Conservation (phyloP, 2,797 vertebrate genomes). For the Coranthus polyacanthus region DNA sequence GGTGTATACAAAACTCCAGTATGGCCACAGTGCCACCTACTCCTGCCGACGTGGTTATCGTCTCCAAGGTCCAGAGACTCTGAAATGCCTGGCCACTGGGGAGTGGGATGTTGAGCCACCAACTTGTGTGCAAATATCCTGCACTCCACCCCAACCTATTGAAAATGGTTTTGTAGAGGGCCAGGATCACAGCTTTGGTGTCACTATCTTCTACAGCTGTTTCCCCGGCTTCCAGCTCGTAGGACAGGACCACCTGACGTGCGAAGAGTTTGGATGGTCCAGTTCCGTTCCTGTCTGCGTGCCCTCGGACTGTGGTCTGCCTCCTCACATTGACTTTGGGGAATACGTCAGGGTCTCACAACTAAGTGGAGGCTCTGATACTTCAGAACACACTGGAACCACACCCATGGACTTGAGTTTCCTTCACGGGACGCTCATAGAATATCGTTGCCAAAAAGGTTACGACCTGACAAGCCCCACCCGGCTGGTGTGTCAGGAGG, state of each 20-base stretch:
- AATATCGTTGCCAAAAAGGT: slow-evolving; percentile 90
- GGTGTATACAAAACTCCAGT: slow-evolving; percentile 88
- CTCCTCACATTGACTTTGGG: slow-evolving; percentile 97
- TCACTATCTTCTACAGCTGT: slow-evolving; percentile 97
- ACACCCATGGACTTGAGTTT: slow-evolving; percentile 85
- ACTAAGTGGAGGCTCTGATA: slow-evolving; percentile 50
- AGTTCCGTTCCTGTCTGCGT: slow-evolving; percentile 89
- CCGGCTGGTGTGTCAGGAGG: slow-evolving; percentile 90
- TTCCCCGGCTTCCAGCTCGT: slow-evolving; percentile 94
- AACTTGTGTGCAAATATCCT: slow-evolving; percentile 90
- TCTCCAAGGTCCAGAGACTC: slow-evolving; percentile 87
- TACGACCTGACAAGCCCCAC: slow-evolving; percentile 89
- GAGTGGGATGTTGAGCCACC: slow-evolving; percentile 89
- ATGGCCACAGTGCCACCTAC: slow-evolving; percentile 89
- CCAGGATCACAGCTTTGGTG: slow-evolving; percentile 93
- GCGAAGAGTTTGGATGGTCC: slow-evolving; percentile 95
- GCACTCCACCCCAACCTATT: slow-evolving; percentile 90
- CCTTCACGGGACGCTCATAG: slow-evolving; percentile 88
- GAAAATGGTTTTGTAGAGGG: slow-evolving; percentile 97
- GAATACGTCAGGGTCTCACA: slow-evolving; percentile 86
- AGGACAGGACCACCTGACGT: slow-evolving; percentile 94
- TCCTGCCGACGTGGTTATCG: slow-evolving; percentile 91
- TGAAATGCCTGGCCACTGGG: slow-evolving; percentile 91
- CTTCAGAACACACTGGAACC: slow-evolving; percentile 35
- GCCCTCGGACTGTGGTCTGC: slow-evolving; percentile 93